These are phyloP conservation scores for Petrocephalus microphthalmus DNA, from an alignment of 2,113 vertebrate species.

Conservation along the genomic window DNA sequence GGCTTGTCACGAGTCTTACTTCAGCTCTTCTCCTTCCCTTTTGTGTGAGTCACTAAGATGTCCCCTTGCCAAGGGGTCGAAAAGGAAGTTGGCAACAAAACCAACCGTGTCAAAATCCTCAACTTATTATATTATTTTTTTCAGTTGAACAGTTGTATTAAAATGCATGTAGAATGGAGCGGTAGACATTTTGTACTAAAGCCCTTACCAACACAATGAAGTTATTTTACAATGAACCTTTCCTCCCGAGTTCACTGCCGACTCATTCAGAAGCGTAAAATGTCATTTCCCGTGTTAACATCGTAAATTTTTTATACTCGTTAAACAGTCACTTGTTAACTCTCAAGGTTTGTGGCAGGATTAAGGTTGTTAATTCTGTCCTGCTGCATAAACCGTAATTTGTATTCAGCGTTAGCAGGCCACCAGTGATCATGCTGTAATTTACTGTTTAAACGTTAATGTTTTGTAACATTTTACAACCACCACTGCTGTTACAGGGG, in stretches of 20 bases:
- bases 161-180: not conserved
- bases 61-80: not conserved
- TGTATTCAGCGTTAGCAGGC: not conserved
- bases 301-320: conserved; percentile 1
- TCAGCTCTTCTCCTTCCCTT: too few species aligned
- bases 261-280: not conserved
- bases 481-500: not conserved
- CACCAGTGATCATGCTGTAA: not conserved
- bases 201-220: not conserved
- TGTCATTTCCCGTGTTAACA: not conserved
- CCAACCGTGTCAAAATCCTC: not conserved
- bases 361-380: conserved; percentile 1
- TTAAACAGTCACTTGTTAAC: not conserved
- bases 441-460: not conserved
- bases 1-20: not conserved
- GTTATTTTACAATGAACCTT: conserved; percentile 3
- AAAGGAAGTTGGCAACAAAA: not conserved
- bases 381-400: not conserved
- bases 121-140: not conserved
- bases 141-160: not conserved
- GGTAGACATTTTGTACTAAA: not conserved
- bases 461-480: not conserved
- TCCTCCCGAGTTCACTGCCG: not conserved
- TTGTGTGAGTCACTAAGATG: not conserved
- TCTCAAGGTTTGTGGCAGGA: not conserved